Conservation (phyloP, 1,140 invertebrate genomes). For the Diorhabda sublineata region DNA sequence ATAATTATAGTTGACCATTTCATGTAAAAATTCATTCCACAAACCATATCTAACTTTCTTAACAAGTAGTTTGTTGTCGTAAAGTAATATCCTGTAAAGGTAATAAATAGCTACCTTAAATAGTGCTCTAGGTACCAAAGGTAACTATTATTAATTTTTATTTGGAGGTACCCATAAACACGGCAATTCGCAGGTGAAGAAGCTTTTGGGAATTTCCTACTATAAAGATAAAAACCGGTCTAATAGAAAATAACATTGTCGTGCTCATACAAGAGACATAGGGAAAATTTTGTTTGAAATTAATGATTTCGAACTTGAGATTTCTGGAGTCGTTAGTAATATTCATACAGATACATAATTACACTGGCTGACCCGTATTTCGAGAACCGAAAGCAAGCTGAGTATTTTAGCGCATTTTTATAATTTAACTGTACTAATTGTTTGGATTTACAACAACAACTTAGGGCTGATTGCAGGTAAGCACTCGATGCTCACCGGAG, state of each 20-base stretch:
- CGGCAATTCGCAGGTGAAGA: background rate
- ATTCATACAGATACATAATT: background rate
- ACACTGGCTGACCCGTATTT: background rate
- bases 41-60: too few relatives aligned
- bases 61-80: too few relatives aligned
- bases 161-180: background rate
- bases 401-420: background rate
- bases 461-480: too few relatives aligned
- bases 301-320: background rate
- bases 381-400: background rate
- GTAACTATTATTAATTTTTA: background rate
- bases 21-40: too few relatives aligned
- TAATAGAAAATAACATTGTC: background rate
- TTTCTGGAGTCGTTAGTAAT: background rate
- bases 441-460: background rate
- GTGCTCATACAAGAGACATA: background rate
- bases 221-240: slow-evolving; percentile 16
- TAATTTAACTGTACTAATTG: background rate
- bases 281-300: background rate
- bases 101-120: too few relatives aligned
- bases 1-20: too few relatives aligned
- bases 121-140: too few relatives aligned
- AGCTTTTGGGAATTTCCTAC: slow-evolving; percentile 2
- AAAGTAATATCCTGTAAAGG: too few relatives aligned
- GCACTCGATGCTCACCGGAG: too few relatives aligned